Base-by-base conservation (phyloP, 1,140 invertebrate species). In the Gonioctena quinquepunctata region DNA sequence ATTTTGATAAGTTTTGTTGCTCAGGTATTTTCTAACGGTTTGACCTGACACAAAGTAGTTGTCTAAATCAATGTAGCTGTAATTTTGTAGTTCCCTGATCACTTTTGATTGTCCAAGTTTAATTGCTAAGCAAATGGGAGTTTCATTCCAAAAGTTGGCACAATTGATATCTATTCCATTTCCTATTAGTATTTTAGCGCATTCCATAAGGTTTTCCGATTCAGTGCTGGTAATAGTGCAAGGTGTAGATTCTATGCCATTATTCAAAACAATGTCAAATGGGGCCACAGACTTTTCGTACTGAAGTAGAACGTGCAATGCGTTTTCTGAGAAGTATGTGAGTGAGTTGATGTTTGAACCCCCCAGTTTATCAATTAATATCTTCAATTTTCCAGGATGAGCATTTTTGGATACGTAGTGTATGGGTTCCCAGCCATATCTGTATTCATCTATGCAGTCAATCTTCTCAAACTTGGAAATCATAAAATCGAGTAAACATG, bases 381-480 rank as follows among this genome's bases (percentile, higher is more conserved):
- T 33, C 4, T 63, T 25, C 1, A 75, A 52, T 59, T 75, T 74
- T 19, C 28, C 64, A 0, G 25, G 5, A 48, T 75, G 18, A 2
- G 56, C 21, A 5, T 23, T 48, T 33, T 60, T 63, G 6, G 73
- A 73, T 18, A 68, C 70, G 64, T 68, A 76, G 48, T 76, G 75
- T 8, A 76, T 59, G 1, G 75, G 68, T 54, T 71, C 73, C 73
- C 73, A 76, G 13, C 69, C 71, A 48, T 72, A 76, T 68, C 69
- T 74, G 1, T 27, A 42, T 8, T 54, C 26, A 50, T 73, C 61
- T 11, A 67, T 33, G 19, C 16, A 66, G 6, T 74, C 67, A 6
- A 52, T 27, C 4, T 21, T 18, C 1, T 2, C 13, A 23, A 59
- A 68, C 2, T 65, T 48, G 3, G 57, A 19, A 7, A 50, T 54